Evolutionary conservation across 2,888 invertebrate species (phyloP).

Genomic region (Diogma glabrata): DNA sequence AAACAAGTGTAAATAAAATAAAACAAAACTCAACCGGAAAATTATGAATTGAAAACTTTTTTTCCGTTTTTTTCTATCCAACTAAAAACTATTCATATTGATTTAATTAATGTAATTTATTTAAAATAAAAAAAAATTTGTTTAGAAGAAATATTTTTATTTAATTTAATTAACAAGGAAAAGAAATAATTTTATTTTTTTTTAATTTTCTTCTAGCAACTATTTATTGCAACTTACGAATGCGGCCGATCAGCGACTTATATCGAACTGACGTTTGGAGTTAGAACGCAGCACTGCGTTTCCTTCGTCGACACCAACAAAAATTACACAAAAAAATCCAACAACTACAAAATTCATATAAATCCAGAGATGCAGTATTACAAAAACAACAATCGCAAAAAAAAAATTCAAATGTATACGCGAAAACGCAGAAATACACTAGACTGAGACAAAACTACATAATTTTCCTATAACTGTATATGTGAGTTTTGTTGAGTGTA

Average conservation of each 20-base stretch:
- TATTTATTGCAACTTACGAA: constrained; percentile 10
- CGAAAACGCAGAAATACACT: constrained; percentile 6
- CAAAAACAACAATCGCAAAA: neutral
- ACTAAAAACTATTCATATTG: too few relatives aligned
- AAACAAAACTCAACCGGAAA: too few relatives aligned
- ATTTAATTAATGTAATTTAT: too few relatives aligned
- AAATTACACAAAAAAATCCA: constrained; percentile 1
- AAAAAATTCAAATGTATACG: too few relatives aligned
- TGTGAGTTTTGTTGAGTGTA: too few relatives aligned
- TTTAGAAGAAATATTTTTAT: neutral
- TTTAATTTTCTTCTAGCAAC: too few relatives aligned
- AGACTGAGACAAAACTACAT: constrained; percentile 6
- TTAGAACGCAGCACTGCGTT: constrained; percentile 21
- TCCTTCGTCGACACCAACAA: constrained; percentile 11
- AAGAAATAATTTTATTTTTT: constrained; percentile 3
- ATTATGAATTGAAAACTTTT: too few relatives aligned
- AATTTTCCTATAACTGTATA: too few relatives aligned
- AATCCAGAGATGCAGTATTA: constrained; percentile 9
- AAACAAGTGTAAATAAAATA: too few relatives aligned
- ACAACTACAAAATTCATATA: constrained; percentile 1
- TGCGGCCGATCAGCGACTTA: constrained; percentile 25
- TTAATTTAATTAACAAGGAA: neutral
- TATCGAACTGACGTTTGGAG: constrained; percentile 24
- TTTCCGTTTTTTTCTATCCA: too few relatives aligned
- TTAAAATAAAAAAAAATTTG: too few relatives aligned